Percentiles rank a stretch among this genome's conserved stretches.
phyloP scores from a whole-genome alignment of 2,113 vertebrate species.

The Azemiops feae region DNA sequence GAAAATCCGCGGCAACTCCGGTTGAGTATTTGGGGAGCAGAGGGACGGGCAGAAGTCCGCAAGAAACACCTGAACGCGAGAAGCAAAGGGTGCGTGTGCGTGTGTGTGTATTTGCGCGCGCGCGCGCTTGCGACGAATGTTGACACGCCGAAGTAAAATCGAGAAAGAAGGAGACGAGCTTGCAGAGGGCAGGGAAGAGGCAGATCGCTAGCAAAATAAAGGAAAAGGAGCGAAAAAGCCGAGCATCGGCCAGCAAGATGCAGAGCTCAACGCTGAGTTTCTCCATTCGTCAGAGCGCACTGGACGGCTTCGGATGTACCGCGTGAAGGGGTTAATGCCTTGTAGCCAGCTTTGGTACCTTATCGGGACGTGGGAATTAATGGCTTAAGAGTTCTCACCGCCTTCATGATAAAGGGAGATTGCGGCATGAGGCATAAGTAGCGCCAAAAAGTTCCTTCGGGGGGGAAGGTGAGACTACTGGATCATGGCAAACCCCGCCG shows the following conservation, averaged over 20 bases:
- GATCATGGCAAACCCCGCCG: constrained; percentile 74
- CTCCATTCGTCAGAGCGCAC: background rate
- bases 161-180: too few relatives aligned
- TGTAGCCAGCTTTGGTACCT: background rate
- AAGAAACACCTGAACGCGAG: background rate
- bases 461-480: background rate
- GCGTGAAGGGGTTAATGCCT: background rate
- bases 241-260: background rate
- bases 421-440: background rate
- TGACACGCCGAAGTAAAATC: background rate
- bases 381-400: too few relatives aligned
- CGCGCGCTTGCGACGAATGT: background rate
- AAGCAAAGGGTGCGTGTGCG: background rate
- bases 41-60: background rate
- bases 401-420: background rate
- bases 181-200: background rate
- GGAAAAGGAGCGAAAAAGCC: background rate
- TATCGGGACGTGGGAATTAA: background rate
- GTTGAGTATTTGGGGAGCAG: background rate
- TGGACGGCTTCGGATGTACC: background rate
- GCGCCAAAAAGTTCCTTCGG: background rate
- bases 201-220: background rate
- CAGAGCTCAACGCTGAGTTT: background rate
- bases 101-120: background rate
- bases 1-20: constrained; percentile 6